These are phyloP conservation scores for Ascidia mentula DNA, from an alignment of 23 tunicate species.

Conservation along the genomic window DNA sequence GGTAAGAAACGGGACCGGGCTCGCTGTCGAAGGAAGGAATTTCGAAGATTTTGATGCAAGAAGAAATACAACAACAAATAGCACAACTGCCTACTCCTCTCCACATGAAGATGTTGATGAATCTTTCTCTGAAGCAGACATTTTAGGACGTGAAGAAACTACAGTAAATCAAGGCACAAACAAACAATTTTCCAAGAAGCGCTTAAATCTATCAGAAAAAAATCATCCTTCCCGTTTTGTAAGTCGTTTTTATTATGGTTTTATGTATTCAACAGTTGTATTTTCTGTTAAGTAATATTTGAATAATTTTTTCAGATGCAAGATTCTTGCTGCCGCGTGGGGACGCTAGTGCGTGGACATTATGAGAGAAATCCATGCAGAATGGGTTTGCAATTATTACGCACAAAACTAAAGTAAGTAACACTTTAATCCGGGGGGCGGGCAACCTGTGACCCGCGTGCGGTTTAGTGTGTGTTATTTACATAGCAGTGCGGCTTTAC, in stretches of 20 bases:
- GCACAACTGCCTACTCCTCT: background rate
- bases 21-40: background rate
- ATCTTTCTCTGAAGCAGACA: background rate
- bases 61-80: background rate
- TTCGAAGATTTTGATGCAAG: background rate
- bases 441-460: too few species aligned
- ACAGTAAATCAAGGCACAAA: background rate
- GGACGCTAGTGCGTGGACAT: background rate
- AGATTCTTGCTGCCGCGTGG: constrained; percentile 13
- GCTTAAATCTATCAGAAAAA: background rate
- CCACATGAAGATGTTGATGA: background rate
- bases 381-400: background rate
- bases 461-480: too few species aligned
- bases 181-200: background rate
- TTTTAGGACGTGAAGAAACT: background rate
- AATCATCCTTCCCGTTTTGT: background rate
- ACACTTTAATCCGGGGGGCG: too few species aligned
- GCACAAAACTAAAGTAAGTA: background rate
- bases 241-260: background rate
- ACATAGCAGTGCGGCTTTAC: background rate
- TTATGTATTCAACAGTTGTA: background rate
- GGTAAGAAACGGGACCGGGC: background rate
- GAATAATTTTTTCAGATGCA: background rate
- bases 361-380: background rate
- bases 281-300: background rate